Evolutionary conservation across 2,888 invertebrate species (phyloP), one percentile per base, ranked within the genome.

Genomic region (Chrysodeixis includens): DNA sequence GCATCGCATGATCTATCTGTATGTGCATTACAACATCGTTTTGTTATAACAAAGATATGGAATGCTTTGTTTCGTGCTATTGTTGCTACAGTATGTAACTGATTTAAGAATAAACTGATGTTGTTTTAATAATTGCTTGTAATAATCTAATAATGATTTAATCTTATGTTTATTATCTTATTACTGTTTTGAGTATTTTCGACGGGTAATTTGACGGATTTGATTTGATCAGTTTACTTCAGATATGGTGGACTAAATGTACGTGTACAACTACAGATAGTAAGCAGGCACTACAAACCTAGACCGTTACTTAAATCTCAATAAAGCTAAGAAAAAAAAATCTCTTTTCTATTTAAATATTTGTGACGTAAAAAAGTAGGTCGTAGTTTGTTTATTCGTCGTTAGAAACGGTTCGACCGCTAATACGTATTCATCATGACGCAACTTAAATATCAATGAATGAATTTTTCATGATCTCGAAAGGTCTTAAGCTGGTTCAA

Each of bases 381-480:
- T n/a, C 22, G 14, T 61, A n/a, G 44, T 30, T 53, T 62, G 52
- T 76, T 73, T 71, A 56, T 59, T 61, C 52, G 46, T 46, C 8
- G 26, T 54, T 49, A 12, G 14, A 26, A 52, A 22, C 53, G n/a
- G 72, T 76, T 59, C 49, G 30, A 26, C 46, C 46, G 46, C 46
- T 49, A 52, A 60, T 46, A 32, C 49, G 51, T 53, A 62, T 60
- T 57, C 53, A 56, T 20, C 30, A 32, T 67, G 72, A 72, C 66
- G 76, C 32, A 57, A 73, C 60, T 51, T 57, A 66, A 77, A 80
- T 74, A 80, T 74, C 58, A 61, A 74, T 63, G 51, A 35, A 51
- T 78, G 68, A 80, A 77, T 78, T 65, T 80, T 78, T 77, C 64
- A 80, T 77, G 64, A 63, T 49, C 35, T 49, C 18, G 16, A 66